phyloP scores from a whole-genome alignment of 2,797 vertebrate species.

The Thunnus albacares region DNA sequence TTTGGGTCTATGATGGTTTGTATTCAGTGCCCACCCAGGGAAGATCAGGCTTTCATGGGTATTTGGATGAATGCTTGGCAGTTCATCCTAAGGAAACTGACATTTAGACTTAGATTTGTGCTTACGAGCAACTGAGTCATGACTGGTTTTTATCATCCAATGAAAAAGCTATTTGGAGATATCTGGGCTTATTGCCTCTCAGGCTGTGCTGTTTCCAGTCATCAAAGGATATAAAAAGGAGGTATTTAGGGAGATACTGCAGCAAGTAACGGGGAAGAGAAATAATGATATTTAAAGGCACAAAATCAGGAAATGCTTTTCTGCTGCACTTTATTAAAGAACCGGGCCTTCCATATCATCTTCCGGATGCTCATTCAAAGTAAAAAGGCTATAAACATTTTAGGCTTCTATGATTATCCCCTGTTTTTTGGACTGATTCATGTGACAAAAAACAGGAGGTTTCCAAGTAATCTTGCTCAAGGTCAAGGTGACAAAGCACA shows the following conservation, averaged over 20 bases:
- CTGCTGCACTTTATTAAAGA: not conserved
- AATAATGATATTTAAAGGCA: not conserved
- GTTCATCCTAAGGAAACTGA: constrained; percentile 32
- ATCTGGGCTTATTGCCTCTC: constrained; percentile 18
- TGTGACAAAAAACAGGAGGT: not conserved
- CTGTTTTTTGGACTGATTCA: not conserved
- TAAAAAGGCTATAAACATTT: not conserved
- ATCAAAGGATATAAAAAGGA: constrained; percentile 23
- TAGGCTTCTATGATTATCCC: not conserved
- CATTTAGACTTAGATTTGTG: constrained; percentile 26
- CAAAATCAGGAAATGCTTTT: constrained; percentile 1
- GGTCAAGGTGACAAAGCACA: not conserved
- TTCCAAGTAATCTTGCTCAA: not conserved
- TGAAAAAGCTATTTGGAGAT: constrained; percentile 43
- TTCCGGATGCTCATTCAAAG: not conserved
- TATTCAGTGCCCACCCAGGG: constrained; percentile 3
- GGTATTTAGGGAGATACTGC: constrained; percentile 17
- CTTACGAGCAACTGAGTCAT: constrained; percentile 31
- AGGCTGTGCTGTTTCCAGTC: not conserved
- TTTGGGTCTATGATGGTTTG: not conserved
- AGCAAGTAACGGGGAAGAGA: not conserved
- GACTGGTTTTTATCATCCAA: constrained; percentile 36
- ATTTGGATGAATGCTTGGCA: constrained; percentile 5
- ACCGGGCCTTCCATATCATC: not conserved
- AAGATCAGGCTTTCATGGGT: constrained; percentile 11